Evolutionary conservation across 2,888 invertebrate genomes (phyloP).

Genomic region (Holacanthella duospinosa): DNA sequence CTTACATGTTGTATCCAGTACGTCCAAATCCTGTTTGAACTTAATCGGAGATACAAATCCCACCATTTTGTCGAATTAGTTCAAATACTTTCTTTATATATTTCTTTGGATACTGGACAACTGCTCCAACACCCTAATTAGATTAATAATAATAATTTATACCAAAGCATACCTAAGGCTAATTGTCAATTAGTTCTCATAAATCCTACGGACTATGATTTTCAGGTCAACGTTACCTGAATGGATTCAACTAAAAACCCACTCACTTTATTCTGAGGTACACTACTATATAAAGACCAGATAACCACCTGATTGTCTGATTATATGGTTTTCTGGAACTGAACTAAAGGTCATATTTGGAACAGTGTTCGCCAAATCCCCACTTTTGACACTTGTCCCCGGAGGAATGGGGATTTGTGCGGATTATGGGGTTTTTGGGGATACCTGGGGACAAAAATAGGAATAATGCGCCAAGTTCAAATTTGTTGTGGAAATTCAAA

Average conservation of each 20-base stretch:
- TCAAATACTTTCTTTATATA: constrained; percentile 72
- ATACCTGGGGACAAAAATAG: no score
- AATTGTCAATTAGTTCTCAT: no score
- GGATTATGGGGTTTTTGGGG: no score
- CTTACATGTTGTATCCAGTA: constrained; percentile 90
- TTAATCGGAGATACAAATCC: constrained; percentile 85
- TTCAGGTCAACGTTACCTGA: constrained; percentile 55
- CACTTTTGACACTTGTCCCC: no score
- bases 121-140: constrained; percentile 72
- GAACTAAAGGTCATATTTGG: constrained; percentile 9
- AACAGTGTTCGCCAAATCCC: no score
- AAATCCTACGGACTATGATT: no score
- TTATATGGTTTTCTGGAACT: constrained; percentile 18
- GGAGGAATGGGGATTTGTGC: no score
- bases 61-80: constrained; percentile 67
- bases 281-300: no score
- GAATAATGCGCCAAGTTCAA: no score
- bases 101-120: constrained; percentile 80
- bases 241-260: constrained; percentile 91
- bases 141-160: background rate
- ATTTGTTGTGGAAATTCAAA: no score
- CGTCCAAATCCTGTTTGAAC: constrained; percentile 95
- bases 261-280: constrained; percentile 68
- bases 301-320: no score
- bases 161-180: no score